Base-by-base conservation (phyloP, 2,888 invertebrate genomes). In the Dusona sp. region DNA sequence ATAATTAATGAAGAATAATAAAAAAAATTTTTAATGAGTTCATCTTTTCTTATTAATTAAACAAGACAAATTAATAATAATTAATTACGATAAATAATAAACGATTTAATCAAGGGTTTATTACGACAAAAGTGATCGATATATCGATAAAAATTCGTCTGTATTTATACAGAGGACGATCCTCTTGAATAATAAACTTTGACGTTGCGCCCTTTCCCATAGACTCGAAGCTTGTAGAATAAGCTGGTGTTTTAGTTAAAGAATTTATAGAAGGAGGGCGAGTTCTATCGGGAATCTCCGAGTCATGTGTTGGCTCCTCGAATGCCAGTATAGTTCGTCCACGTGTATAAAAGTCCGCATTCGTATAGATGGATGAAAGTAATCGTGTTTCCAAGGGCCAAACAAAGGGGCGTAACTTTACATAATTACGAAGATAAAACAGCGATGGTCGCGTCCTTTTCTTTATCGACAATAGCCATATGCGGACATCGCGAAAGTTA, bases 291-390 rank as follows among this genome's bases (percentile, higher is more conserved):
- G 38, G 72, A 83, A 79, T 79, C 51, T 48, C 22, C 82, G 77
- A 77, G 72, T 81, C 85, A 74, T 79, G 81, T 61, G 48, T 70
- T 81, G 48, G 54, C 25, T 25, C 57, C 57, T 75, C 57, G 61
- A 73, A 72, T 51, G 38, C 67, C 79, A 68, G 45, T 68, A 48
- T 36, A 9, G 25, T 78, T 75, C 74, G 79, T 70, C 79, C 82
- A 85, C 85, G 82, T 83, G 85, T 85, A 78, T 38, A n/a, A 67
- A 45, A 67, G 45, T 51, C 11, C 36, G 64, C 48, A n/a, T 29
- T 74, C 74, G 67, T 25, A 51, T 38, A 74, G 29, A 72, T 72
- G 19, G 4, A 22, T 36, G 13, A 19, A 42, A 6, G 19, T n/a
- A n/a, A 38, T 61, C 1, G 6, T 11, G 2, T 64, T n/a, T 33